phyloP scores from a whole-genome alignment of 2,888 invertebrate genomes.

The Oscheius sp. region DNA sequence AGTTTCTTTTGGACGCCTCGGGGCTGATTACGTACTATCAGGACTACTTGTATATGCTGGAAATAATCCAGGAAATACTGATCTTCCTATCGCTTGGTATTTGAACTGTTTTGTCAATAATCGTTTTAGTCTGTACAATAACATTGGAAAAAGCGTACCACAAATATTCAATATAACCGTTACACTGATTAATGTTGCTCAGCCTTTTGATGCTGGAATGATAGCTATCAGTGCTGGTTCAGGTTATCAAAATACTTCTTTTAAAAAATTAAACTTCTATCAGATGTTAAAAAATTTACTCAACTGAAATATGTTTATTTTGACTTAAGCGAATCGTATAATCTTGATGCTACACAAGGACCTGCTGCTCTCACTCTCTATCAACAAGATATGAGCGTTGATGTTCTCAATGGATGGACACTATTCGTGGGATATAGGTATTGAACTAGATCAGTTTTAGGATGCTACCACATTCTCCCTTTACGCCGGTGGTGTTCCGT shows the following conservation, averaged over 20 bases:
- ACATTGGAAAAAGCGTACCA: constrained; percentile 2
- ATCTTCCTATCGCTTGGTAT: background rate
- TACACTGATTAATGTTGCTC: constrained; percentile 3
- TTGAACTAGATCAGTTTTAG: background rate
- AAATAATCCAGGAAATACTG: background rate
- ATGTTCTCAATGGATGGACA: background rate
- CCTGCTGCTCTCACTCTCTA: constrained; percentile 7
- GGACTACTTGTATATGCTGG: constrained; percentile 12
- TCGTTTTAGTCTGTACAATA: background rate
- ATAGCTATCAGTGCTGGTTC: constrained; percentile 6
- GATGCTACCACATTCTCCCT: background rate
- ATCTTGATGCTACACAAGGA: constrained; percentile 11
- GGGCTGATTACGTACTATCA: background rate
- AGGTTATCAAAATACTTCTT: background rate
- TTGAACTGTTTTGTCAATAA: background rate
- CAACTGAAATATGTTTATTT: background rate
- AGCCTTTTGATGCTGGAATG: background rate
- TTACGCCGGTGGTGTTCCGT: constrained; percentile 5
- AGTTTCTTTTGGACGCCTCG: background rate
- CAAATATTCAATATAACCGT: background rate
- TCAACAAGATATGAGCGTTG: background rate
- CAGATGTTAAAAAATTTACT: constrained; percentile 6
- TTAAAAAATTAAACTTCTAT: background rate
- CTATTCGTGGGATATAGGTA: background rate
- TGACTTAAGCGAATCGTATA: background rate